A percentile compares a stretch with the other conserved stretches of the same genome.
Conservation (phyloP, 2,888 invertebrate species). For the Nomada flava region DNA sequence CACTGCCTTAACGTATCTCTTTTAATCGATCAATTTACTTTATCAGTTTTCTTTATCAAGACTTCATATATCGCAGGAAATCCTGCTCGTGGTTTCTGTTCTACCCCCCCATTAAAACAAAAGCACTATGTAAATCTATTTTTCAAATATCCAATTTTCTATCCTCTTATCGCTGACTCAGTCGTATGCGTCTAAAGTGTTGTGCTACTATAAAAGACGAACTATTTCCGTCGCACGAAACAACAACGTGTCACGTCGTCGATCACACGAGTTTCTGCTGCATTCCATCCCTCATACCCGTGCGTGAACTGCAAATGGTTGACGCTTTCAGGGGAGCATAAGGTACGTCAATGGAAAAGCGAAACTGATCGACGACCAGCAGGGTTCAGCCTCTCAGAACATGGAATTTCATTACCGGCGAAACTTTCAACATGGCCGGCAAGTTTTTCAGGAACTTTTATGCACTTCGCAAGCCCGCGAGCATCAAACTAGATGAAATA, state of each 20-base stretch:
- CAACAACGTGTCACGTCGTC: conserved; percentile 13
- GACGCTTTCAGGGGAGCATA: conserved; percentile 5
- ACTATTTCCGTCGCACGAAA: not conserved
- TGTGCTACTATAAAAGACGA: not conserved
- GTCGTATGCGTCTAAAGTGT: not conserved
- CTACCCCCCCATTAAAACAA: no score
- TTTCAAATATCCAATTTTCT: no score
- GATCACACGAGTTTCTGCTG: conserved; percentile 13
- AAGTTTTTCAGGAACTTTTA: conserved; percentile 48
- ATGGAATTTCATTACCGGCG: conserved; percentile 56
- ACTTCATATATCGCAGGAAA: no score
- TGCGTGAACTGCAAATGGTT: conserved; percentile 11
- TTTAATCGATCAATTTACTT: no score
- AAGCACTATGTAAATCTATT: no score
- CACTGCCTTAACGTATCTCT: no score
- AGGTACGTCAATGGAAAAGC: not conserved
- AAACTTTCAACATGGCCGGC: conserved; percentile 33
- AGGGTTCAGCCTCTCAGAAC: conserved; percentile 16
- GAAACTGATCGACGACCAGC: conserved; percentile 47
- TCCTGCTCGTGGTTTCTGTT: no score
- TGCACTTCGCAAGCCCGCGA: conserved; percentile 27
- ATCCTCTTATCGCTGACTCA: not conserved
- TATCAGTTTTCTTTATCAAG: no score
- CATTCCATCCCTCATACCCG: conserved; percentile 2
- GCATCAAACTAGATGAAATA: not conserved